A percentile compares a stretch with the other conserved stretches of the same genome.
These are phyloP conservation scores for Eugnorisma glareosa DNA, from an alignment of 2,888 invertebrate species.

Conservation along the genomic window DNA sequence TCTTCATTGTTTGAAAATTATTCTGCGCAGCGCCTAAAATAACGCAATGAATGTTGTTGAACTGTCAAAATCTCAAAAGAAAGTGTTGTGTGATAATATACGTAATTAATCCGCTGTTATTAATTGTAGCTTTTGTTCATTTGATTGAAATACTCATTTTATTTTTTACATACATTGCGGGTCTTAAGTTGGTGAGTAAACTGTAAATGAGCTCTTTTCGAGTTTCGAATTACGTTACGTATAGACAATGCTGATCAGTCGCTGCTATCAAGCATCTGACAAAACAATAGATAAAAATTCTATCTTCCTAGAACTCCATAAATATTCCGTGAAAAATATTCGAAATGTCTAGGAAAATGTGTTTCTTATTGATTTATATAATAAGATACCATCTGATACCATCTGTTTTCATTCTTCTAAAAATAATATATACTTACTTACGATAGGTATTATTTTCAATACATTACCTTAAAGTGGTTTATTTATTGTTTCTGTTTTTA, in stretches of 20 bases:
- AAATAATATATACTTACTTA: not conserved
- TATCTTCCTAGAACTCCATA: not conserved
- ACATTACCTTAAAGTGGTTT: not conserved
- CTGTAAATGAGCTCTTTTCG: not conserved
- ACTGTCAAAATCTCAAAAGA: not conserved
- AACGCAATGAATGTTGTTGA: not conserved
- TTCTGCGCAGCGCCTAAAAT: not conserved
- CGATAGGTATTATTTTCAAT: not conserved
- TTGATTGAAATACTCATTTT: not conserved
- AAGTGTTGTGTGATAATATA: no score
- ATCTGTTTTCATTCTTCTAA: not conserved
- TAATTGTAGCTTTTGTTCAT: not conserved
- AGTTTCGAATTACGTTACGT: not conserved
- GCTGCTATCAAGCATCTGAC: not conserved
- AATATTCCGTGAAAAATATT: slow-evolving; percentile 14
- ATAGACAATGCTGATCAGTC: not conserved
- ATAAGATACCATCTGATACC: slow-evolving; percentile 1
- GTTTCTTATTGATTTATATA: not conserved
- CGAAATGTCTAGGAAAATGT: not conserved
- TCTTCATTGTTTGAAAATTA: not conserved
- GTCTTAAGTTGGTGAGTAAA: not conserved
- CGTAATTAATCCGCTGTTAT: not conserved
- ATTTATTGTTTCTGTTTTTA: slow-evolving; percentile 14
- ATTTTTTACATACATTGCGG: not conserved
- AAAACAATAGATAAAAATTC: slow-evolving; percentile 24